phyloP scores from a whole-genome alignment of 2,113 vertebrate genomes.

The Tetraodon nigroviridis region DNA sequence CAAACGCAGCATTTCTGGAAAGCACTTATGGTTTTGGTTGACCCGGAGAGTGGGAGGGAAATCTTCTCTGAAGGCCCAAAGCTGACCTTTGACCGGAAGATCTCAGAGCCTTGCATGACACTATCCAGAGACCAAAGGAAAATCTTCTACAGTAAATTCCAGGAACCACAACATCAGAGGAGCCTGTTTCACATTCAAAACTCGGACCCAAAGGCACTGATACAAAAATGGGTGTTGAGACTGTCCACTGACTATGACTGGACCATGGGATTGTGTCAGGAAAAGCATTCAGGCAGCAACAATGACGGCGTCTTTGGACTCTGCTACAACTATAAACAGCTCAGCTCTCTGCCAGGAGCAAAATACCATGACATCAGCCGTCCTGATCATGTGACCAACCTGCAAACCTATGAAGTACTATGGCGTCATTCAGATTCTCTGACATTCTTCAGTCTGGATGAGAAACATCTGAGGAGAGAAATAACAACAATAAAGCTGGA shows the following conservation, averaged over 20 bases:
- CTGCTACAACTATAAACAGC: slow-evolving; percentile 14
- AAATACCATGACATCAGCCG: no score
- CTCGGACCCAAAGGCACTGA: not conserved
- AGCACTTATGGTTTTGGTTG: slow-evolving; percentile 46
- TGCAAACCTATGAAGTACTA: not conserved
- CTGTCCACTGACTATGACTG: slow-evolving; percentile 27
- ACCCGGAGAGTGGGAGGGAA: slow-evolving; percentile 45
- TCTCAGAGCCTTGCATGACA: not conserved
- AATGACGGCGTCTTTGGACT: slow-evolving; percentile 22
- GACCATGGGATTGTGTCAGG: slow-evolving; percentile 51
- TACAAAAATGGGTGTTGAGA: slow-evolving; percentile 39
- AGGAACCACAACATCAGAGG: not conserved
- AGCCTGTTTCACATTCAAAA: slow-evolving; percentile 3
- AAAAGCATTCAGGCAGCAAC: not conserved
- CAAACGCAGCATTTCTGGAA: slow-evolving; percentile 25
- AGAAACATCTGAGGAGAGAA: slow-evolving; percentile 21
- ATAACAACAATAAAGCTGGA: slow-evolving; percentile 7
- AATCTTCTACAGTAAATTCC: slow-evolving; percentile 20
- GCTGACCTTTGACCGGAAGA: slow-evolving; percentile 35
- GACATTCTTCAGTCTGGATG: slow-evolving; percentile 45
- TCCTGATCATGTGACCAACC: not conserved
- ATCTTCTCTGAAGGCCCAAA: not conserved
- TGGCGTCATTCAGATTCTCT: slow-evolving; percentile 1
- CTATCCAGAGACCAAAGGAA: slow-evolving; percentile 48
- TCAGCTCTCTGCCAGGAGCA: slow-evolving; percentile 19